Base-by-base conservation (phyloP, 2,113 vertebrate species). In the Tachysurus vachellii region DNA sequence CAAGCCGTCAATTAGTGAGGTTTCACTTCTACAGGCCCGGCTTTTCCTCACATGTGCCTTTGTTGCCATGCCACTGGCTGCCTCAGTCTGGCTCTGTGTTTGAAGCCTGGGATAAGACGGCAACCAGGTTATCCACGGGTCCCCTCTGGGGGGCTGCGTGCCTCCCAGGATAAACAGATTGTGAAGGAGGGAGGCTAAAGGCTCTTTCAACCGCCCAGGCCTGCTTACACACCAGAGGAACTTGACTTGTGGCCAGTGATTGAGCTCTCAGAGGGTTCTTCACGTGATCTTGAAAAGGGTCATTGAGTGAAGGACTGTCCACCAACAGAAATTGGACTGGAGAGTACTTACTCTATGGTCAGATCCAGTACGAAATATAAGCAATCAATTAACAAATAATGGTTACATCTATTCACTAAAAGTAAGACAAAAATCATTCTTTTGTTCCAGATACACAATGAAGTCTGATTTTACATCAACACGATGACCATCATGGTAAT, bases 1-100 rank as follows among this genome's bases (percentile, higher is more conserved):
- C 91, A 91, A 94, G 93, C 92, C 89, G 70, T 95, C 94, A 95
- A 95, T 95, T 95, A 95, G 94, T 89, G 91, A 92, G 90, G 82
- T 85, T 7, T 77, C 85, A 83, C 93, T 92, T 91, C 90, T 84
- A 84, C 93, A 92, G 92, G 90, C 90, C 91, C 85, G 85, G 86
- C 88, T 92, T 89, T 93, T 91, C 88, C 91, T 94, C 93, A 93
- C 91, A 93, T 88, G 82, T 90, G 91, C 89, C 93, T 94, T 95
- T 94, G 94, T 94, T 92, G 91, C 91, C 62, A 57, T 83, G 70
- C 83, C 88, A 87, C 66, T 88, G 85, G 84, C 86, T 90, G 76
- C 84, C 80, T 77, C 89, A 93, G 91, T 89, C 87, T 89, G 88
- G 89, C 87, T 73, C 90, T 36, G 71, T 85, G 91, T 94, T 94